Percentiles rank a stretch among this genome's conserved stretches.
Evolutionary conservation across 1,140 invertebrate species (phyloP).

Genomic region (Cataglyphis hispanica): DNA sequence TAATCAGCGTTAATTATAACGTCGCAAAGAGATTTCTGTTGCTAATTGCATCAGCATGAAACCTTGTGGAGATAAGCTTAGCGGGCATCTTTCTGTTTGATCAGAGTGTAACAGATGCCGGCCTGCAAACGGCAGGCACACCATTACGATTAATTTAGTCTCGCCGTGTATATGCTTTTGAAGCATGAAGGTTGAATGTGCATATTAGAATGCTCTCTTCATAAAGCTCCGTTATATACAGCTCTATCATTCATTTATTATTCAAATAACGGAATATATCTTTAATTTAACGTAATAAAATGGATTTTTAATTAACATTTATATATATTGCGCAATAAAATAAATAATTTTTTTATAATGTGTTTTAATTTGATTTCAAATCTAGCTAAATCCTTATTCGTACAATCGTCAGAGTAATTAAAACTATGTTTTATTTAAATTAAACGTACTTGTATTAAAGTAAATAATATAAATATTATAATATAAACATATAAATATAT

Average conservation of each 20-base stretch:
- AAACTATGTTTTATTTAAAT: background rate
- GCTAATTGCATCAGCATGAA: conserved; percentile 34
- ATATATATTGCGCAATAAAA: background rate
- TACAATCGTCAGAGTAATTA: background rate
- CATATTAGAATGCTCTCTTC: background rate
- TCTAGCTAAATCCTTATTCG: background rate
- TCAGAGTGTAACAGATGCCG: conserved; percentile 21
- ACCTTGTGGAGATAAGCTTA: conserved; percentile 28
- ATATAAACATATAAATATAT: background rate
- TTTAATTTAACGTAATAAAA: conserved; percentile 7
- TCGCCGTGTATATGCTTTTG: background rate
- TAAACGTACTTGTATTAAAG: background rate
- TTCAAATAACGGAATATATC: background rate
- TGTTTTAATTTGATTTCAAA: background rate
- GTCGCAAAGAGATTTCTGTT: conserved; percentile 33
- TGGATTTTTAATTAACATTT: background rate
- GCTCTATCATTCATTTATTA: background rate
- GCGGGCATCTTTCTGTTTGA: conserved; percentile 53
- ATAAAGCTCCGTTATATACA: background rate
- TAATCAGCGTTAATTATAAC: conserved; percentile 60
- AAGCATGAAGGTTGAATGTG: background rate
- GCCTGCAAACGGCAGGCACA: background rate
- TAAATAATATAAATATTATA: background rate
- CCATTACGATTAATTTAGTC: conserved; percentile 11
- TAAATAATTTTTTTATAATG: background rate